Evolutionary conservation across 1,140 invertebrate genomes (phyloP), one percentile per base, ranked within the genome.

Genomic region (Anadara kagoshimensis): DNA sequence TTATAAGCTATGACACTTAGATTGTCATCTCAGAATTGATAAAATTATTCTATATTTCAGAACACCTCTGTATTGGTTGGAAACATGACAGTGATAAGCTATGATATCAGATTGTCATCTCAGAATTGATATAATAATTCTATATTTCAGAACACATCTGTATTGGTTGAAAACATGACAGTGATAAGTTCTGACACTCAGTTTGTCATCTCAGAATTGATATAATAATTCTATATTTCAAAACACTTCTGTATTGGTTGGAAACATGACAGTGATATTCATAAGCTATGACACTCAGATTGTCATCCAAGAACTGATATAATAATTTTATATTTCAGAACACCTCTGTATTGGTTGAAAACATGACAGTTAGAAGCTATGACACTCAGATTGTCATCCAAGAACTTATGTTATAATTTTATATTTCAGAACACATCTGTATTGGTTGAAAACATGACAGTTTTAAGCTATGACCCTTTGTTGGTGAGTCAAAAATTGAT

Each of bases 71-170:
- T 44, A 14, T 1, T 20, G 11, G n/a, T 1, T 11, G 45, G 24
- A 36, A 73, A 78, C 41, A 14, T 63, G 58, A 84, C 81, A 0
- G 43, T 74, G 5, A 56, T 74, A 44, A 85, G 81, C 76, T 49
- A 64, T 51, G 45, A 29, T 5, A 64, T n/a, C n/a, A n/a, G n/a
- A n/a, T n/a, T n/a, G n/a, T n/a, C n/a, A n/a, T n/a, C n/a, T n/a
- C n/a, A n/a, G n/a, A n/a, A n/a, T n/a, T n/a, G n/a, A n/a, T n/a
- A 61, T 41, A 43, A 16, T 12, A 5, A 43, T 24, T n/a, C 8
- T 24, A 24, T n/a, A 16, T 56, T 54, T 11, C 20, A 66, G 64
- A 56, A 44, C 5, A 26, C 44, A 3, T 43, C n/a, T 29, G 56
- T 43, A 20, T 7, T n/a, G 18, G 18, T 5, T 10, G 44, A 14